Base-by-base conservation (phyloP, 2,113 vertebrate species). In the Morphnarchus princeps region DNA sequence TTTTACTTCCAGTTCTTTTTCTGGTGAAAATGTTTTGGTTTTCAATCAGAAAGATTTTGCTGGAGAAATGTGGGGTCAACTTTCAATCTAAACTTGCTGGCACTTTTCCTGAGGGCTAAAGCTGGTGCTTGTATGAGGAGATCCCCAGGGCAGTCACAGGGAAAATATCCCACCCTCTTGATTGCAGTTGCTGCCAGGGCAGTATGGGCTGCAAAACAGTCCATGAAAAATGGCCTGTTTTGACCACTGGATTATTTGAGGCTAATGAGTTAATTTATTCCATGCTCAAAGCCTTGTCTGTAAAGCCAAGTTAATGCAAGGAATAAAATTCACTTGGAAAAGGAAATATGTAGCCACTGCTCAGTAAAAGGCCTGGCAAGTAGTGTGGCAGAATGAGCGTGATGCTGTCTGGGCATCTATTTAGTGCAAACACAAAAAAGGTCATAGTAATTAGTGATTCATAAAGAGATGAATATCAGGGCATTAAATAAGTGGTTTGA, bases 271-370 rank as follows among this genome's bases (percentile, higher is more conserved):
- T 93, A 61, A 71, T 80, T 52, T 79, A 47, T 65, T 82, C 61
- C 32, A 24, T 29, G 43, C 49, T 93, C n/a, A 85, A 71, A 95
- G 38, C 13, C 36, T 74, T 59, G n/a, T 66, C 40, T 85, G 34
- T 59, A 93, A 96, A 90, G 45, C n/a, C 42, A 87, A 80, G 38
- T 45, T 85, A 92, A 86, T 50, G 50, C 54, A 80, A 83, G 54
- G 78, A 66, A 86, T 42, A 77, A 90, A 91, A 93, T 54, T 38
- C 25, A 34, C 38, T 88, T 62, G 45, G 42, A 92, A 93, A 70
- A 62, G 15, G 45, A 92, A 28, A 42, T 38, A 49, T 13, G 18
- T 58, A 88, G 29, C 31, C 74, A 69, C 66, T 55, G 22, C 28
- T 50, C 18, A 42, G 45, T 52, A 50, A 66, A 62, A 94, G 29